phyloP scores from a whole-genome alignment of 2,797 vertebrate genomes.

The Dermochelys coriacea region DNA sequence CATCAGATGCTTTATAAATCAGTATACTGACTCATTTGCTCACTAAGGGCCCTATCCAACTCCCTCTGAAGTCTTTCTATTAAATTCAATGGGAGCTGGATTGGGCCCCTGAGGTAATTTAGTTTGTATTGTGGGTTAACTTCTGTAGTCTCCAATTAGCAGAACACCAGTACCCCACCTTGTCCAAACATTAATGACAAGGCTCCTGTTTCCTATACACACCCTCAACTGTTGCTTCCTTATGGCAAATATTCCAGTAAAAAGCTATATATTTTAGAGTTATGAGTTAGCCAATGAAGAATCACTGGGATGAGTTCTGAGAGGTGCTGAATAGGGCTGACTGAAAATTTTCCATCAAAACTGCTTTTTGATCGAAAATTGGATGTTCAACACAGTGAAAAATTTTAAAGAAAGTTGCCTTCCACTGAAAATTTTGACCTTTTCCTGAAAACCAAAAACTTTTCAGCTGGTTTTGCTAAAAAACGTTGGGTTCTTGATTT shows the following conservation, averaged over 20 bases:
- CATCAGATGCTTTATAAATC: background rate
- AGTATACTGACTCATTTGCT: background rate
- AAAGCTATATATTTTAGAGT: background rate
- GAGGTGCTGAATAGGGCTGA: background rate
- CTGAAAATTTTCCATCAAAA: no score
- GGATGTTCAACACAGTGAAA: no score
- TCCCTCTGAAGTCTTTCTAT: background rate
- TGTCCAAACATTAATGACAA: background rate
- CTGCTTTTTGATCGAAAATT: no score
- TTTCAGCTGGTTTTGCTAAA: no score
- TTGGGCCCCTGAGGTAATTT: background rate
- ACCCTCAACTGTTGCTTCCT: background rate
- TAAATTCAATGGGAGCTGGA: background rate
- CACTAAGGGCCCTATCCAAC: fast-evolving
- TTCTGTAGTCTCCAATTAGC: background rate
- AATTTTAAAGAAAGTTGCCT: no score
- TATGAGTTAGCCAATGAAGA: background rate
- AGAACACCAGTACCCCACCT: background rate
- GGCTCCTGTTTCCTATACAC: background rate
- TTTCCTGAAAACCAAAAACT: background rate
- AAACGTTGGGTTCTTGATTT: background rate
- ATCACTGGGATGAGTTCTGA: background rate
- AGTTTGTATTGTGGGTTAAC: background rate
- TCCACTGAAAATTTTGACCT: background rate
- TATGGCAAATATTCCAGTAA: background rate